A percentile compares a stretch with the other conserved stretches of the same genome.
Conservation (phyloP, 2,113 vertebrate species). For the Siniperca knerii region DNA sequence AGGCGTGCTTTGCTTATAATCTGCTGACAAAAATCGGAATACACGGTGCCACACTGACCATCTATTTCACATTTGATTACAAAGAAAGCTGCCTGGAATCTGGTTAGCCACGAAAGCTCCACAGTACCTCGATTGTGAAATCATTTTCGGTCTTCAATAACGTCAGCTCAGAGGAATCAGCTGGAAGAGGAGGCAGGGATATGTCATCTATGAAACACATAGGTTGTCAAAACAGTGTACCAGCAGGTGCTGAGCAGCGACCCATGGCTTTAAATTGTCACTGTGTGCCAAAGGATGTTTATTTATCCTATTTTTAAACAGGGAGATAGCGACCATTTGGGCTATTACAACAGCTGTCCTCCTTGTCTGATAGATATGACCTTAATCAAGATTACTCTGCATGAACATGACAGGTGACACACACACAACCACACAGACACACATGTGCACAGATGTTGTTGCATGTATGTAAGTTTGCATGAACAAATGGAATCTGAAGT, state of each 20-base stretch:
- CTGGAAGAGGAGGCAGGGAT: not conserved
- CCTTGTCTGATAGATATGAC: slow-evolving; percentile 30
- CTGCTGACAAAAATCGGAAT: not conserved
- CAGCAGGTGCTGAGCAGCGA: not conserved
- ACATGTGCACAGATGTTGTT: slow-evolving; percentile 16
- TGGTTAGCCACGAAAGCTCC: not conserved
- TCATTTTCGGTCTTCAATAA: not conserved
- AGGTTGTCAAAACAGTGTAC: not conserved
- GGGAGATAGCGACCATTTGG: not conserved
- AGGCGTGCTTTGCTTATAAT: not conserved
- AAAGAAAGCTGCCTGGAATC: not conserved
- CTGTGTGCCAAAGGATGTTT: not conserved
- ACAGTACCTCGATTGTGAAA: slow-evolving; percentile 8
- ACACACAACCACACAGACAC: not conserved
- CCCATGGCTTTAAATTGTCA: slow-evolving; percentile 11
- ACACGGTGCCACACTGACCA: not conserved
- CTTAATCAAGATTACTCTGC: slow-evolving; percentile 43
- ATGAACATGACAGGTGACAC: slow-evolving; percentile 34
- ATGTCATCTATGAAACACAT: not conserved
- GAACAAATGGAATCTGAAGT: slow-evolving; percentile 48
- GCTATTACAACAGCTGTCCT: slow-evolving; percentile 23
- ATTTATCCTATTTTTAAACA: slow-evolving; percentile 5
- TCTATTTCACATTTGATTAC: not conserved
- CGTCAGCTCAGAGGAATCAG: not conserved
- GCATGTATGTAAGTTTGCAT: too few species aligned